Conservation (phyloP, 1,140 invertebrate genomes). For the Caligus rogercresseyi region DNA sequence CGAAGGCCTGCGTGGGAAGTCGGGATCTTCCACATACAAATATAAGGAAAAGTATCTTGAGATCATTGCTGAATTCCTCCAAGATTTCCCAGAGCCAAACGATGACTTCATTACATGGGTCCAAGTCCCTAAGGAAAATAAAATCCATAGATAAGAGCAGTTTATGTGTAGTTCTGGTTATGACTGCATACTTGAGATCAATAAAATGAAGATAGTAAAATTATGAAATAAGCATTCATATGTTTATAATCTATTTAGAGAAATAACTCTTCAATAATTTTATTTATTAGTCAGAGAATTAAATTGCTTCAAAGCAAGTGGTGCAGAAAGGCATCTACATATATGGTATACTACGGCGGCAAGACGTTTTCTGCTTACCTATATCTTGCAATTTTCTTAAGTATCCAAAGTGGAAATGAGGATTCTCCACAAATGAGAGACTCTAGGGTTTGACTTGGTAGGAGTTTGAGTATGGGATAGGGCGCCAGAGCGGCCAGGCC, state of each 20-base stretch:
- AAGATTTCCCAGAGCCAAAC: conserved; percentile 47
- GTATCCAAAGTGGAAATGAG: conserved; percentile 40
- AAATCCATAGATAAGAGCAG: conserved; percentile 15
- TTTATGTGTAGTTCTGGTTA: too few species aligned
- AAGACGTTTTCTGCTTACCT: background rate
- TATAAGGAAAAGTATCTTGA: conserved; percentile 46
- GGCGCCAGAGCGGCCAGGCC: conserved; percentile 48
- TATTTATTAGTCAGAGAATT: too few species aligned
- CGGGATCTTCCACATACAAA: conserved; percentile 48
- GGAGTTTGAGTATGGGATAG: conserved; percentile 41
- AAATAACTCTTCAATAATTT: too few species aligned
- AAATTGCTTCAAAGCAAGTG: too few species aligned
- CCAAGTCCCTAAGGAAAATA: conserved; percentile 38
- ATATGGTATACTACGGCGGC: too few species aligned
- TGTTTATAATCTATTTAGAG: too few species aligned
- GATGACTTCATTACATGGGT: conserved; percentile 40
- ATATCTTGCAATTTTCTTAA: conserved; percentile 45
- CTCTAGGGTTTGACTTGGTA: conserved; percentile 42
- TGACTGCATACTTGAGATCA: too few species aligned
- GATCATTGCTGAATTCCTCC: conserved; percentile 42
- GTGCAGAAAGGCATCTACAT: too few species aligned
- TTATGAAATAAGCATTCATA: too few species aligned
- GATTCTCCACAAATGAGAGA: conserved; percentile 46
- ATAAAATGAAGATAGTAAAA: too few species aligned
- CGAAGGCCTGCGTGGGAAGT: conserved; percentile 44